A percentile compares a stretch with the other conserved stretches of the same genome.
Conservation (phyloP, 2,888 invertebrate species). For the Tetranychus truncatus region DNA sequence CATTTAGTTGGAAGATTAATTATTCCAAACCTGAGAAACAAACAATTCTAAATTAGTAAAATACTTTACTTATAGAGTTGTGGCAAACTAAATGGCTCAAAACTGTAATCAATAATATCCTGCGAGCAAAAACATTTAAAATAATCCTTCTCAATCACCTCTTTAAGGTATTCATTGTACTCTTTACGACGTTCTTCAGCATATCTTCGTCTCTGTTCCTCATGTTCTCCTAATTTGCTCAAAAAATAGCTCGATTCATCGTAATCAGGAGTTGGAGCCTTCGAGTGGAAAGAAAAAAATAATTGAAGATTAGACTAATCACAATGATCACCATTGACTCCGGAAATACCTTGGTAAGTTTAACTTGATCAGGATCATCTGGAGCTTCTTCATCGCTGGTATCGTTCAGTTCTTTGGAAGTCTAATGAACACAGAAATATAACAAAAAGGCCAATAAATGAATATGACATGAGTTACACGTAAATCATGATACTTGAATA, state of each 20-base stretch:
- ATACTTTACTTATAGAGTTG: not conserved
- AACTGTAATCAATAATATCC: not conserved
- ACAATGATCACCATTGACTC: not conserved
- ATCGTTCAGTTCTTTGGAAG: not conserved
- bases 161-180: constrained; percentile 18
- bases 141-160: constrained; percentile 1
- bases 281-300: not conserved
- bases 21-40: not conserved
- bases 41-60: not conserved
- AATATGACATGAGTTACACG: not conserved
- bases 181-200: constrained; percentile 17
- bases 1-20: no score
- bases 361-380: not conserved
- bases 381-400: not conserved
- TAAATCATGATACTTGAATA: not conserved
- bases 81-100: not conserved
- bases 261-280: not conserved
- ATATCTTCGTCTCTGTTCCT: constrained; percentile 3
- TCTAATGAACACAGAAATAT: not conserved
- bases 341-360: not conserved
- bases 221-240: constrained; percentile 1
- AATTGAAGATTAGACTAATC: not conserved
- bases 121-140: no score
- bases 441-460: not conserved
- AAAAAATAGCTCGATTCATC: not conserved